A percentile compares a stretch with the other conserved stretches of the same genome.
These are phyloP conservation scores for Bellardia pandia DNA, from an alignment of 2,888 invertebrate genomes.

Conservation along the genomic window DNA sequence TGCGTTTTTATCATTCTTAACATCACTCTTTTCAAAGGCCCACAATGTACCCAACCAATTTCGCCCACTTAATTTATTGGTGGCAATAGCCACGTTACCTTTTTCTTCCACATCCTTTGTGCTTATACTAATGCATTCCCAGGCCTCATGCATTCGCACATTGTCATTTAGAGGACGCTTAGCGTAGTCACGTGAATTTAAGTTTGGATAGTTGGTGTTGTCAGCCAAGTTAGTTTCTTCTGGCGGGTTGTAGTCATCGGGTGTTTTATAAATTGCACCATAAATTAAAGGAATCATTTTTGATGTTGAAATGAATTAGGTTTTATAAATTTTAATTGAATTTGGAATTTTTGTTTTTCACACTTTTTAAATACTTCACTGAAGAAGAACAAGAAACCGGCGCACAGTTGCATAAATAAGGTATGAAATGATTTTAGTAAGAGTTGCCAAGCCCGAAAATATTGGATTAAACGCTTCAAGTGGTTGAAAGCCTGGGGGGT, in stretches of 20 bases:
- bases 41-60: conserved; percentile 82
- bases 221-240: conserved; percentile 77
- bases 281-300: conserved; percentile 80
- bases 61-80: conserved; percentile 80
- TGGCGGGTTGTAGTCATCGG: conserved; percentile 80
- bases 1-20: conserved; percentile 67
- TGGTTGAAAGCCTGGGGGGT: no score
- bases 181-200: conserved; percentile 82
- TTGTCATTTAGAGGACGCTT: conserved; percentile 79
- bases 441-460: no score
- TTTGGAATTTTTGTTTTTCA: neutral
- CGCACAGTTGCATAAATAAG: conserved; percentile 16
- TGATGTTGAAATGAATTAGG: neutral
- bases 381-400: conserved; percentile 16
- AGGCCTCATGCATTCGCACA: conserved; percentile 80
- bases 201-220: conserved; percentile 82
- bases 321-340: neutral
- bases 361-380: neutral
- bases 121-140: conserved; percentile 78
- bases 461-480: no score
- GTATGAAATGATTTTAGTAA: no score
- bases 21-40: conserved; percentile 78
- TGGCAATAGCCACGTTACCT: conserved; percentile 77
- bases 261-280: conserved; percentile 78
- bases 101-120: conserved; percentile 77